Base-by-base conservation (phyloP, 2,888 invertebrate species). In the Spilosoma lubricipeda region DNA sequence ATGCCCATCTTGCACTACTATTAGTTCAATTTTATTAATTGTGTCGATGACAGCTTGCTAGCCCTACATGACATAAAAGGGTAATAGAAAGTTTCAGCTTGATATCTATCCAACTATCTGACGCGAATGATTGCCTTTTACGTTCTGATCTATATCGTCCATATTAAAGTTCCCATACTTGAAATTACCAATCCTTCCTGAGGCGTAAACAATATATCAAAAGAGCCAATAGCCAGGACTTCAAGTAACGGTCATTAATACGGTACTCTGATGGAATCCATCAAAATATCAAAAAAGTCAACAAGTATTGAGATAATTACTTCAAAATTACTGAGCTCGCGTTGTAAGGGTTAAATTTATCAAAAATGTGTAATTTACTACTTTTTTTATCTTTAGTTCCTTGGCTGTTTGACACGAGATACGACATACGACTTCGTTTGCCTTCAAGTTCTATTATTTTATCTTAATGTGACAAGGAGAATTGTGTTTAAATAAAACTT, bases 191-290 rank as follows among this genome's bases (percentile, higher is more conserved):
- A 63, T 63, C 18, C 0, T 8, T 30, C 63, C 63, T 7, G 7
- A 63, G 59, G 59, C n/a, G 27, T 30, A 30, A 2, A 45, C 30
- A 18, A 18, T 67, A 67, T 67, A 1, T 48, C 30, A 48, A 48
- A 48, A 33, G 30, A 20, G 33, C 23, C 30, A 11, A 48, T 23
- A 33, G 30, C 33, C 23, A 23, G 13, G 67, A 48, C 30, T 33
- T 33, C 23, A 48, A 33, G 48, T 23, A 30, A 48, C 76, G 75
- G 66, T 79, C 70, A 76, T 83, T 84, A 84, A 65, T 68, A 80
- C 83, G 83, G 85, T 84, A 84, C 82, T 72, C 66, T 74, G 70
- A 75, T 66, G 77, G 69, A 82, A 77, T 59, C 76, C 73, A 71
- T 73, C 85, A 78, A 70, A 72, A 70, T 56, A 77, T 80, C 70